phyloP scores from a whole-genome alignment of 2,797 vertebrate genomes.

The Phrynocephalus forsythii region DNA sequence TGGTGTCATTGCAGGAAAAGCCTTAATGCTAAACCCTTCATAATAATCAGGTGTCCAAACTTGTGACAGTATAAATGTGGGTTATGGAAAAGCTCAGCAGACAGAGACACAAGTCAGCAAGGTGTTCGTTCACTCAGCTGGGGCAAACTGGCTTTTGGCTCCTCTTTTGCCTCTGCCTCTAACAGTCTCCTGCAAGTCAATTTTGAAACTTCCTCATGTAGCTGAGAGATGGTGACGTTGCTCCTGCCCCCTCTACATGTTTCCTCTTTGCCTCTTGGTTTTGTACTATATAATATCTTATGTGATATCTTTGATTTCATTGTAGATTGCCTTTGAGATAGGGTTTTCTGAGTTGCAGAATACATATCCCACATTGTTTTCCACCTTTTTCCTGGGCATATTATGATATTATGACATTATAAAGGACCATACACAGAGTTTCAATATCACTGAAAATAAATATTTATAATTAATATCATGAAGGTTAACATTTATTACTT shows the following conservation, averaged over 20 bases:
- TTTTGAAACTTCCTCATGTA: not conserved
- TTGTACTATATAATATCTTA: not conserved
- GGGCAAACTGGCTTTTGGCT: not conserved
- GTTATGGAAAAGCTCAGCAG: not conserved
- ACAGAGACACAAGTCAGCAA: not conserved
- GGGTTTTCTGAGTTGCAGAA: not conserved
- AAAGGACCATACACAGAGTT: not conserved
- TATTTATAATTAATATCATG: no score
- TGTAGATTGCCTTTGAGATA: not conserved
- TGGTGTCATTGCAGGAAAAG: no score
- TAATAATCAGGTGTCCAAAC: not conserved
- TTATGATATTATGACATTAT: not conserved
- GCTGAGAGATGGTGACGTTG: not conserved
- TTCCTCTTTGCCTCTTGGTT: not conserved
- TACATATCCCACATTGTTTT: not conserved
- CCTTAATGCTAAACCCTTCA: not conserved
- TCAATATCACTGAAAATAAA: not conserved
- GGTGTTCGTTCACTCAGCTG: not conserved
- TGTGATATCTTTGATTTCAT: not conserved
- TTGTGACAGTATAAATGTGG: not conserved
- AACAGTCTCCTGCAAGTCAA: not conserved
- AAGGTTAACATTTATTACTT: not conserved
- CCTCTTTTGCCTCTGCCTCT: not conserved
- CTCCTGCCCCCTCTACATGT: no score
- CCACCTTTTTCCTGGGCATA: not conserved